Conservation (phyloP, 1,140 invertebrate species). For the Zeugodacus cucurbitae region DNA sequence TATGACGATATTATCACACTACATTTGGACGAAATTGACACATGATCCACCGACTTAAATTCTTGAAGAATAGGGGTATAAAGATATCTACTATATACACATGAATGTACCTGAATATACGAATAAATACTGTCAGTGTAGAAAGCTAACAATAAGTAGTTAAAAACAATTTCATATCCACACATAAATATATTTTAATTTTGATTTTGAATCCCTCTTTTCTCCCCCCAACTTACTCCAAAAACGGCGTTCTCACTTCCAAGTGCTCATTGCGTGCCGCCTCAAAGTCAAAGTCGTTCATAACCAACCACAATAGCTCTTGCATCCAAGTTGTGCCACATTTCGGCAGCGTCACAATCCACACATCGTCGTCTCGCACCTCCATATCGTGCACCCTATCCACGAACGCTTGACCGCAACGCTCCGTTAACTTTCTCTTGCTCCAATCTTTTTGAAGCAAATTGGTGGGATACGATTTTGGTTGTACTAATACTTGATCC, state of each 20-base stretch:
- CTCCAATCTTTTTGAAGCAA: conserved; percentile 43
- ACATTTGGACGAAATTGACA: no score
- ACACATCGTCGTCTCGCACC: conserved; percentile 67
- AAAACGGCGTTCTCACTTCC: conserved; percentile 67
- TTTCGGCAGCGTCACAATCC: conserved; percentile 67
- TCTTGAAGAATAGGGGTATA: no score
- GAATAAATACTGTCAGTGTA: no score
- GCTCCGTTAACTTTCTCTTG: not conserved
- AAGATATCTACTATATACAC: no score
- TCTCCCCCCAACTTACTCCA: conserved; percentile 61
- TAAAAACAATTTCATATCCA: no score
- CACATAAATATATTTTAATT: no score
- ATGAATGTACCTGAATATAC: no score
- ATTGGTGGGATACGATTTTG: conserved; percentile 42
- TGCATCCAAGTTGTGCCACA: conserved; percentile 74
- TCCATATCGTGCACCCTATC: conserved; percentile 43
- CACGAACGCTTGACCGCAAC: not conserved
- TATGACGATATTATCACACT: no score
- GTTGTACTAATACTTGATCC: not conserved
- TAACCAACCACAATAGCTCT: conserved; percentile 73
- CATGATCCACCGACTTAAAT: no score
- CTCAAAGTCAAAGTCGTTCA: conserved; percentile 69
- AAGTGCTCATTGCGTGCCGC: conserved; percentile 69
- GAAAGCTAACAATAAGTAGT: no score
- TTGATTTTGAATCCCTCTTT: no score